Evolutionary conservation across 2,888 invertebrate species (phyloP).

Genomic region (Ormia ochracea): DNA sequence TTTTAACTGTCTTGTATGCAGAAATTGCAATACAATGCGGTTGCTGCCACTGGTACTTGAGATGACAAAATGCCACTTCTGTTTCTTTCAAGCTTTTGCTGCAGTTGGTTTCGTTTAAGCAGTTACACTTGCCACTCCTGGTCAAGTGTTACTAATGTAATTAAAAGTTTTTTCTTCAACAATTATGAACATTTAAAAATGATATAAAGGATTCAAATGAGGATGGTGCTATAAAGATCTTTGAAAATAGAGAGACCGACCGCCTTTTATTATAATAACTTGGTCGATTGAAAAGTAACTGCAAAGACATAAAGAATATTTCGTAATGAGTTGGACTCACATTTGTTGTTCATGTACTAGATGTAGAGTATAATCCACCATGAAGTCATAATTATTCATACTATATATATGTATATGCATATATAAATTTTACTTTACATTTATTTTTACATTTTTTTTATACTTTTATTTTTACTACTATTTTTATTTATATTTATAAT

Average conservation of each 20-base stretch:
- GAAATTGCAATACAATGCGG: neutral
- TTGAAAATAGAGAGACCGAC: neutral
- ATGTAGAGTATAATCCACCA: no score
- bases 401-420: no score
- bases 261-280: no score
- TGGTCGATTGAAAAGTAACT: no score
- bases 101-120: constrained; percentile 34
- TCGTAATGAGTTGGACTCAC: no score
- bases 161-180: neutral
- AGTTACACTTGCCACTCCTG: constrained; percentile 10
- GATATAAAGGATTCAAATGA: neutral
- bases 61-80: constrained; percentile 19
- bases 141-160: constrained; percentile 18
- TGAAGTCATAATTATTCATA: no score
- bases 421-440: no score
- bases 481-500: no score
- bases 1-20: neutral
- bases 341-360: no score
- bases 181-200: neutral
- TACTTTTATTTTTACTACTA: no score
- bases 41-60: constrained; percentile 24
- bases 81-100: constrained; percentile 1
- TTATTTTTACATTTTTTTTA: no score
- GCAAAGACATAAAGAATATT: no score
- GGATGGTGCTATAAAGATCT: neutral